Conservation (phyloP, 2,113 vertebrate species). For the Bambusicola thoracicus region DNA sequence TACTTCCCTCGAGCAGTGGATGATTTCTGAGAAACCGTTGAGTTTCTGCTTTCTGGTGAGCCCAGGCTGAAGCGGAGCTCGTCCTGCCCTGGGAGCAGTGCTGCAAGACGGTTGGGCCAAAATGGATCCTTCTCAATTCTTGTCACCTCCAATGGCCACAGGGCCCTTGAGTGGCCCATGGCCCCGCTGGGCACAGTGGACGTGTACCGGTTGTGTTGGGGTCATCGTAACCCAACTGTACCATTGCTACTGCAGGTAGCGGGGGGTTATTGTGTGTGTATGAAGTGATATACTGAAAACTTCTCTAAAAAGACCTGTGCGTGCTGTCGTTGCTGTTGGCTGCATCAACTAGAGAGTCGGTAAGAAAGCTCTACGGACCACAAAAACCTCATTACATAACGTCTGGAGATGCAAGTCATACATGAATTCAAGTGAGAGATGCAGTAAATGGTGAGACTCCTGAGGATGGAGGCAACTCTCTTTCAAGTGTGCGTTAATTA, state of each 20-base stretch:
- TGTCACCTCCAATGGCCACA: not conserved
- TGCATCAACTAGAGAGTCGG: not conserved
- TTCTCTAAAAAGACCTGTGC: not conserved
- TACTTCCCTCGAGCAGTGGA: not conserved
- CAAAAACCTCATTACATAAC: constrained; percentile 70
- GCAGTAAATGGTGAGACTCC: constrained; percentile 50
- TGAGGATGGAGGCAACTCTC: constrained; percentile 32
- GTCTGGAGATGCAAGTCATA: constrained; percentile 46
- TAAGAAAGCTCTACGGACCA: constrained; percentile 51
- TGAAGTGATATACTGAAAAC: not conserved
- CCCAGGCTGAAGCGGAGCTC: fast-evolving
- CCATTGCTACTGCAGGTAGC: not conserved
- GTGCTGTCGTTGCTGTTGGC: not conserved
- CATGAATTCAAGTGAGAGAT: constrained; percentile 26
- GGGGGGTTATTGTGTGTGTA: not conserved
- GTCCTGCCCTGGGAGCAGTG: not conserved
- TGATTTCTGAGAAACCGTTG: not conserved
- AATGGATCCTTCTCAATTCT: not conserved
- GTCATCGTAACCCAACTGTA: not conserved
- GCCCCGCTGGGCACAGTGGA: fast-evolving
- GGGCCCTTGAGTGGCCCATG: not conserved
- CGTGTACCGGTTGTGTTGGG: not conserved
- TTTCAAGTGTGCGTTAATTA: constrained; percentile 52
- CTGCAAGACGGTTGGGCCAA: not conserved
- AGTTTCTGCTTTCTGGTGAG: not conserved